phyloP scores from a whole-genome alignment of 2,797 vertebrate genomes.

The Neopelma chrysocephalum region DNA sequence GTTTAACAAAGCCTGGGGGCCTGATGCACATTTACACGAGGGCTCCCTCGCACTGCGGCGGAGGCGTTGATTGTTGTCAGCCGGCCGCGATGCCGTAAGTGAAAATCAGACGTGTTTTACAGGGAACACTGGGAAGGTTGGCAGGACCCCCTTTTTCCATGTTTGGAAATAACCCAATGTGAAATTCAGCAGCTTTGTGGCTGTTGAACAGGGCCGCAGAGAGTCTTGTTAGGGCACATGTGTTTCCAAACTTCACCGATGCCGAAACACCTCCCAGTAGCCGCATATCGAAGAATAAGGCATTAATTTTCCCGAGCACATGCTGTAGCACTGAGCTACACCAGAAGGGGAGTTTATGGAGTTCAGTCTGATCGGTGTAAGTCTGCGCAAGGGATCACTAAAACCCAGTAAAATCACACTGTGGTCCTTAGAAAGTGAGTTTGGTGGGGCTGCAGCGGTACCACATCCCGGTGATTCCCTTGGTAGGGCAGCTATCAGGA shows the following conservation, averaged over 20 bases:
- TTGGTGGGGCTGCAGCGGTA: neutral
- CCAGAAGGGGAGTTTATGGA: neutral
- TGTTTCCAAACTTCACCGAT: slow-evolving; percentile 12
- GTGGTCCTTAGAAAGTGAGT: neutral
- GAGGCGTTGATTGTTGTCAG: slow-evolving; percentile 41
- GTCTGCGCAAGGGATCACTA: neutral
- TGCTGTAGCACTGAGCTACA: neutral
- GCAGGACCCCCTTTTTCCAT: slow-evolving; percentile 24
- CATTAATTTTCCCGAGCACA: neutral
- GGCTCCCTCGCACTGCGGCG: neutral
- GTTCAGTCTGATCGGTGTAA: neutral
- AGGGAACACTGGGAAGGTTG: slow-evolving; percentile 23
- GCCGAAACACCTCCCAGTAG: slow-evolving; percentile 19
- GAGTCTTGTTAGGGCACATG: neutral
- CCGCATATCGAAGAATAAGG: neutral
- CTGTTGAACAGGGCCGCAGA: neutral
- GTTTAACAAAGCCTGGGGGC: neutral
- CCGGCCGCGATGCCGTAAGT: neutral
- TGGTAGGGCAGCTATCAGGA: neutral
- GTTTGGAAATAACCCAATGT: slow-evolving; percentile 34
- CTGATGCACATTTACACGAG: neutral
- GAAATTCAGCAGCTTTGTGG: slow-evolving; percentile 55
- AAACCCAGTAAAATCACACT: neutral
- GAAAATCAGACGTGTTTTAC: slow-evolving; percentile 20
- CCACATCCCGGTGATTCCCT: neutral